phyloP scores from a whole-genome alignment of 2,797 vertebrate species.

The Paguma larvata region DNA sequence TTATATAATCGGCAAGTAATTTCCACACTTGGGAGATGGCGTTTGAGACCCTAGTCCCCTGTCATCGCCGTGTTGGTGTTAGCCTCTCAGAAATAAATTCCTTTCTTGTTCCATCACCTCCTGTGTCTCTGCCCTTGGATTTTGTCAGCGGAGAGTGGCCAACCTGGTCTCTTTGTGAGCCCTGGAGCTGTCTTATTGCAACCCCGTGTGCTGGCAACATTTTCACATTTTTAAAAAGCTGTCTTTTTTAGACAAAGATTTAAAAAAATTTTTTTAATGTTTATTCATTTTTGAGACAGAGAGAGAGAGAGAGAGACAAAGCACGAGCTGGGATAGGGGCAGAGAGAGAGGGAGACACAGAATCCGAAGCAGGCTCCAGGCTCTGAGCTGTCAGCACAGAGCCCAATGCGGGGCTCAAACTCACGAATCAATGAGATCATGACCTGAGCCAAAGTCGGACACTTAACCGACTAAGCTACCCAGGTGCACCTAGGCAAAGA shows the following conservation, averaged over 20 bases:
- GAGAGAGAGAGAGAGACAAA: too few species aligned
- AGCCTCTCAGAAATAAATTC: background rate
- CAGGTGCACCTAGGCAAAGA: background rate
- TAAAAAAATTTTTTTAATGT: background rate
- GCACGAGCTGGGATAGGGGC: too few species aligned
- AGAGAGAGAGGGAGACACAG: too few species aligned
- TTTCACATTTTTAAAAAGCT: background rate
- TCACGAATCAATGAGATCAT: too few species aligned
- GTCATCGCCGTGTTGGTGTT: background rate
- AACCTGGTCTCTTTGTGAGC: background rate
- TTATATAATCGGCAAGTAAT: background rate
- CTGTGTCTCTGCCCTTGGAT: background rate
- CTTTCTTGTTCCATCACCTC: background rate
- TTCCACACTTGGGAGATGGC: background rate
- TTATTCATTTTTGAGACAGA: too few species aligned
- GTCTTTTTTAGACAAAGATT: background rate
- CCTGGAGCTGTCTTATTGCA: background rate
- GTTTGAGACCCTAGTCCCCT: background rate
- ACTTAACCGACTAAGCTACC: too few species aligned
- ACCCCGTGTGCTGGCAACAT: background rate
- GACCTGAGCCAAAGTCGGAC: too few species aligned
- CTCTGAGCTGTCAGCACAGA: too few species aligned
- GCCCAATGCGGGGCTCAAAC: too few species aligned
- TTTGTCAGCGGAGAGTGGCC: background rate
- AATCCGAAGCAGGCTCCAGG: too few species aligned